Base-by-base conservation (phyloP, 2,113 vertebrate genomes). In the Pelobates fuscus region DNA sequence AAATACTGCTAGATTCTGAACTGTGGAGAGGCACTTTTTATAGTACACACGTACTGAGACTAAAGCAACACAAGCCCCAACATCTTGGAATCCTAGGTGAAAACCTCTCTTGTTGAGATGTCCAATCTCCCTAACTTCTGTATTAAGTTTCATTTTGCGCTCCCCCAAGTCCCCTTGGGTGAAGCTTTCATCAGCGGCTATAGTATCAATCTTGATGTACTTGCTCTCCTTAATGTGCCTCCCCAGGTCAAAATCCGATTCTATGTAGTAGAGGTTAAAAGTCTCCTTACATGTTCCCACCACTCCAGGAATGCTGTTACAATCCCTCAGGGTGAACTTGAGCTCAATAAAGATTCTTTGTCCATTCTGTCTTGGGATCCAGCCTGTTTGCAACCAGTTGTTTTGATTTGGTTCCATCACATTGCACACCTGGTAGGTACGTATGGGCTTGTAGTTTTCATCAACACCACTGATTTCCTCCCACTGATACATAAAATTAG, bases 121-220 rank as follows among this genome's bases (percentile, higher is more conserved):
- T 2, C 95, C 95, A 0, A 99, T 95, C 85, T 98, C 96, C 0
- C 97, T 92, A 80, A 98, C 94, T 82, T 99, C 97, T 0, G 95
- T 98, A 87, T 99, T 99, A 26, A 99, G 93, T 82, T 99, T 99
- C 96, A 99, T 98, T 89, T 98, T 98, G 5, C 96, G 91, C 81
- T 97, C 95, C 0, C 97, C 97, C 60, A 98, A 87, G 84, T 99
- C 96, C 0, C 96, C 96, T 88, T 98, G 95, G 0, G 97, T 99
- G 90, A 99, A 99, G 85, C 97, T 99, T 89, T 99, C 96, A 0
- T 99, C 97, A 0, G 97, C 97, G 0, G 97, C 96, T 0, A 99
- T 96, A 46, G 97, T 99, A 90, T 98, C 97, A 0, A 98, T 95
- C 81, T 99, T 98, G 82, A 86, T 92, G 86, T 95, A 94, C 71